phyloP scores from a whole-genome alignment of 2,888 invertebrate genomes.

The Drosophila tanythrix region DNA sequence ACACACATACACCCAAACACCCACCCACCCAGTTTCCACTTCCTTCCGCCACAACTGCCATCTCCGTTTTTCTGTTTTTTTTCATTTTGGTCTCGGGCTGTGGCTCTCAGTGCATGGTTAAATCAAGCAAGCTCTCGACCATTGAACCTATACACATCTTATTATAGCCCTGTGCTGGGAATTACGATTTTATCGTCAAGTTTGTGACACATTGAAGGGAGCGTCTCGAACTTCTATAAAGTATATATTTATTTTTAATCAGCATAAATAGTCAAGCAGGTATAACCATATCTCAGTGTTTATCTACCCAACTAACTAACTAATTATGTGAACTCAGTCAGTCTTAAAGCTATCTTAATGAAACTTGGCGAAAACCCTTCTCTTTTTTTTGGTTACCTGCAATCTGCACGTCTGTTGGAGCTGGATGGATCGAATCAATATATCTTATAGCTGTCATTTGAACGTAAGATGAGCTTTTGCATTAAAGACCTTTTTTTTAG shows the following conservation, averaged over 20 bases:
- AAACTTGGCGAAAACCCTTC: not conserved
- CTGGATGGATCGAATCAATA: too few species aligned
- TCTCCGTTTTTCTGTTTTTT: conserved; percentile 8
- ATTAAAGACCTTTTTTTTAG: not conserved
- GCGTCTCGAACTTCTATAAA: not conserved
- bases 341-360: not conserved
- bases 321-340: not conserved
- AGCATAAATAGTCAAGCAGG: not conserved
- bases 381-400: too few species aligned
- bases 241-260: not conserved
- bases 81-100: conserved; percentile 23
- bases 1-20: conserved; percentile 1
- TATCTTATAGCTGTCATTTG: too few species aligned
- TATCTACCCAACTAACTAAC: not conserved
- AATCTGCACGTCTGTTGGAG: too few species aligned
- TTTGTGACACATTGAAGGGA: not conserved
- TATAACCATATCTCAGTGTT: not conserved
- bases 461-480: too few species aligned
- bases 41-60: conserved; percentile 48
- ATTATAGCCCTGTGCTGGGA: not conserved
- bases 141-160: conserved; percentile 62
- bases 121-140: conserved; percentile 73
- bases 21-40: conserved; percentile 45
- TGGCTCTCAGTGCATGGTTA: conserved; percentile 73
- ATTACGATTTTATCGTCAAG: not conserved